phyloP scores from a whole-genome alignment of 2,113 vertebrate genomes.

The Poeciliopsis occidentalis region DNA sequence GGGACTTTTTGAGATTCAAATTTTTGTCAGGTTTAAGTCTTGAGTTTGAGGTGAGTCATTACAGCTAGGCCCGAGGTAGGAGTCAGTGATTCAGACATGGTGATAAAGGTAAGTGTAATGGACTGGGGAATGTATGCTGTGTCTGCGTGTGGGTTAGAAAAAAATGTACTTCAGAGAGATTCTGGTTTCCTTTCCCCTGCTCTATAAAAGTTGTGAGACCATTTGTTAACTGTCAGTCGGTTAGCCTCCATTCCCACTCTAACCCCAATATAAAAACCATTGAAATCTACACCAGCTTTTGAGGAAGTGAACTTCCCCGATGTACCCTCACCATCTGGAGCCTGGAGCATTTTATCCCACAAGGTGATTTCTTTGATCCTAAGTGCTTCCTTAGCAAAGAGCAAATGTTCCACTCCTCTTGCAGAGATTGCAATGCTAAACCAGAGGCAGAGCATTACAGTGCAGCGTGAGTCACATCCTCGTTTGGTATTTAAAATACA shows the following conservation, averaged over 20 bases:
- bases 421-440: slow-evolving; percentile 21
- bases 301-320: slow-evolving; percentile 43
- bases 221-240: slow-evolving; percentile 66
- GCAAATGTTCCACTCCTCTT: slow-evolving; percentile 15
- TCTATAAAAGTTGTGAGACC: slow-evolving; percentile 59
- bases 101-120: slow-evolving; percentile 44
- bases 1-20: neutral
- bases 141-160: neutral
- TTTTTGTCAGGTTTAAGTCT: neutral
- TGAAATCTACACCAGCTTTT: slow-evolving; percentile 52
- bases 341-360: slow-evolving; percentile 27
- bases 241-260: slow-evolving; percentile 55
- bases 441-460: slow-evolving; percentile 19
- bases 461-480: slow-evolving; percentile 41
- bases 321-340: slow-evolving; percentile 38
- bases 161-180: slow-evolving; percentile 29
- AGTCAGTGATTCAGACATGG: slow-evolving; percentile 12
- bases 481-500: slow-evolving; percentile 9
- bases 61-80: neutral
- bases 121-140: neutral
- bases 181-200: slow-evolving; percentile 57
- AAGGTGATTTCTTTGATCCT: slow-evolving; percentile 54
- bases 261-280: slow-evolving; percentile 64
- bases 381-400: slow-evolving; percentile 38
- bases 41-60: neutral